Base-by-base conservation (phyloP, 1,140 invertebrate species). In the Whitmania pigra region DNA sequence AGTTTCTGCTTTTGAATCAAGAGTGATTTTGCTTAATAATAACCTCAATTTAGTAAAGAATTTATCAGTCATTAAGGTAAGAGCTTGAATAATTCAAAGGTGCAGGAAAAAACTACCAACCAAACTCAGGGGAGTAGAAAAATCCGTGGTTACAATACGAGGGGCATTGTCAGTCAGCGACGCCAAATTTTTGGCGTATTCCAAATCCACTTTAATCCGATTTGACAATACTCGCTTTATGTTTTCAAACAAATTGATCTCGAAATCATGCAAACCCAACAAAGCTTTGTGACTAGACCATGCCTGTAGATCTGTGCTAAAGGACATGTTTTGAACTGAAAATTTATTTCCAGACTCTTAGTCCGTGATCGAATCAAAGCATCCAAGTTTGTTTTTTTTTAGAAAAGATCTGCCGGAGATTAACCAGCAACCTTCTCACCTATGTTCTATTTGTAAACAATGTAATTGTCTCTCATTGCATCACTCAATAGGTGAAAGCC, bases 181-280 rank as follows among this genome's bases (percentile, higher is more conserved):
- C 57, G 87, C 87, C 49, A 96, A 86, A 0, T 89, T 88, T 0
- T 88, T 84, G 0, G 91, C 90, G 81, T 94, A 95, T 76, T 94
- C 91, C 71, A 89, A 85, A 80, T 96, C 93, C 78, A 89, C 91
- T 81, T 93, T 93, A 77, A 92, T 87, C 81, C 93, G 90, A 53
- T 88, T 86, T 69, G 88, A 85, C n/a, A 96, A 83, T 77, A 91
- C 91, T 66, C 91, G 83, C 75, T 89, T 88, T 87, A 95, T 92
- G 71, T 88, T 88, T 78, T 94, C 92, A 82, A 94, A 85, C 15
- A 95, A 86, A 72, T 90, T 86, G 36, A 95, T 86, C 81, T 95
- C 93, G 13, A 91, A 90, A 80, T 96, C 93, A 82, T 94, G 92
- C 27, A 92, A 86, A 25, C 86, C 86, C 43, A 94, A 84, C 69